Percentiles rank a stretch among this genome's conserved stretches.
phyloP scores from a whole-genome alignment of 2,797 vertebrate genomes.

The Bradypus variegatus region DNA sequence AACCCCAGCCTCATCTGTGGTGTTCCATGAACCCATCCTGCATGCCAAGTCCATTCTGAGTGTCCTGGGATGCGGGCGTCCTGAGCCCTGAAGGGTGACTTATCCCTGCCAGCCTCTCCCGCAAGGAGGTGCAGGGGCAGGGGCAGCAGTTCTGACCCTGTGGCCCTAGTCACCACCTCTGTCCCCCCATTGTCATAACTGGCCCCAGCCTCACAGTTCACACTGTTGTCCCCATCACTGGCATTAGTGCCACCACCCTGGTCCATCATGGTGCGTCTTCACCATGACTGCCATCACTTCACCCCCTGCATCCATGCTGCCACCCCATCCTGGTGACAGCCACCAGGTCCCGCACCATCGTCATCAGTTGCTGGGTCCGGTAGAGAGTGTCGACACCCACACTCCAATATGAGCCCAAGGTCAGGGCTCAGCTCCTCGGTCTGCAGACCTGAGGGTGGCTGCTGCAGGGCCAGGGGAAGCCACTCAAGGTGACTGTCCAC shows the following conservation, averaged over 20 bases:
- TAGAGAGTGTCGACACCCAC: neutral
- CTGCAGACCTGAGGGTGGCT: neutral
- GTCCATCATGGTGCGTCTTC: neutral
- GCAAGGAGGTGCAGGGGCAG: neutral
- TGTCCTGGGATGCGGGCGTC: rapidly evolving
- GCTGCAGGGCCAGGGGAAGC: neutral
- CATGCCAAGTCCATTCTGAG: neutral
- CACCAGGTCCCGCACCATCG: neutral
- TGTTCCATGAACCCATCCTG: neutral
- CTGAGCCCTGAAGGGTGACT: neutral
- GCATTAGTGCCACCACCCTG: neutral
- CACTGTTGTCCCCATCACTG: too few species aligned
- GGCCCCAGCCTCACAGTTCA: too few species aligned
- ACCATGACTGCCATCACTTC: rapidly evolving
- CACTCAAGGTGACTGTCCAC: neutral
- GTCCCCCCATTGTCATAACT: rapidly evolving
- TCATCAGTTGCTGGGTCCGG: neutral
- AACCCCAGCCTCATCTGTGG: neutral
- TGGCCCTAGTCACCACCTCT: neutral
- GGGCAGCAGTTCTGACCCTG: neutral
- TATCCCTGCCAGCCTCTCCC: neutral
- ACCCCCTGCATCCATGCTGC: neutral
- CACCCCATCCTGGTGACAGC: neutral
- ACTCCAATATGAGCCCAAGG: neutral
- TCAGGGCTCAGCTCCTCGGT: neutral